Evolutionary conservation across 1,140 invertebrate species (phyloP).

Genomic region (Drosophila sechellia): DNA sequence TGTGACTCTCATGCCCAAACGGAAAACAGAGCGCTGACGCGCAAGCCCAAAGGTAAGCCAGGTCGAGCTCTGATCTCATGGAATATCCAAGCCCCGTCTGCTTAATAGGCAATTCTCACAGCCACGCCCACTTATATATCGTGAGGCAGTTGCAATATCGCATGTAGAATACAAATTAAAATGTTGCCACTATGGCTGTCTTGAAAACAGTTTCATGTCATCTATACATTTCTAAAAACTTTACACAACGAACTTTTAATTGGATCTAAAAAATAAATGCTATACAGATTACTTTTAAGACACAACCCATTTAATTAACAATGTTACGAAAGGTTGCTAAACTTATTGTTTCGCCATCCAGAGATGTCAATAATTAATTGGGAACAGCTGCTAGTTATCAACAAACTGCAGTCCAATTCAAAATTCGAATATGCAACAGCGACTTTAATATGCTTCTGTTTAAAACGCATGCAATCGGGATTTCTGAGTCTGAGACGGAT

Average conservation of each 20-base stretch:
- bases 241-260: not conserved
- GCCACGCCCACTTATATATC: constrained; percentile 38
- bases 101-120: constrained; percentile 47
- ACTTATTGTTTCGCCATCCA: too few relatives aligned
- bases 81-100: not conserved
- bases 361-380: too few relatives aligned
- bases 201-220: constrained; percentile 18
- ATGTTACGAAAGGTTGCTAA: too few relatives aligned
- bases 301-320: too few relatives aligned
- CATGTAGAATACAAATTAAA: constrained; percentile 63
- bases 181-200: constrained; percentile 26
- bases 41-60: constrained; percentile 35
- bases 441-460: constrained; percentile 7
- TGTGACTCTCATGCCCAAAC: not conserved
- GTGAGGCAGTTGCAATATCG: constrained; percentile 38
- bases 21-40: not conserved
- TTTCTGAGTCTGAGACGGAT: constrained; percentile 1
- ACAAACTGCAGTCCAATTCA: not conserved
- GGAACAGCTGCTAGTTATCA: too few relatives aligned
- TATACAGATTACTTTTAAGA: too few relatives aligned
- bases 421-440: not conserved
- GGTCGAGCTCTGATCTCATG: constrained; percentile 29
- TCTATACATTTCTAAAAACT: constrained; percentile 2
- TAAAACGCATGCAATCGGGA: not conserved
- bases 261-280: too few relatives aligned